phyloP scores from a whole-genome alignment of 2,797 vertebrate genomes.

The Tokudaia tokunoshimensis region DNA sequence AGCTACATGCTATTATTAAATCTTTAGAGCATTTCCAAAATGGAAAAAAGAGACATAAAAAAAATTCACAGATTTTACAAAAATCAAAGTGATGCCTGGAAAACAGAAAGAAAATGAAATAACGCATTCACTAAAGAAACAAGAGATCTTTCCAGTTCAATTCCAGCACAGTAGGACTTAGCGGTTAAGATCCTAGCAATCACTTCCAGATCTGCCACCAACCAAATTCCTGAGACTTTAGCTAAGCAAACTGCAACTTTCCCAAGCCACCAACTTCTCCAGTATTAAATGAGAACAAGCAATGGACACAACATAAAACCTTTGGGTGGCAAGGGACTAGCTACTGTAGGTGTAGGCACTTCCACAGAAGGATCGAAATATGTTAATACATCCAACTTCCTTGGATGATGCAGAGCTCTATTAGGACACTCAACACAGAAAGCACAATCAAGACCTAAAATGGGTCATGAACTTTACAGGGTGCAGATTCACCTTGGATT shows the following conservation, averaged over 20 bases:
- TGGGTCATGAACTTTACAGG: not conserved
- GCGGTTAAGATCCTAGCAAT: constrained; percentile 16
- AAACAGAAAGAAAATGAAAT: constrained; percentile 45
- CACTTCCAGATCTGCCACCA: constrained; percentile 8
- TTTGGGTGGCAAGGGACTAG: not conserved
- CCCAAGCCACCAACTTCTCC: constrained; percentile 53
- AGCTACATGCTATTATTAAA: not conserved
- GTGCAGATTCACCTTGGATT: not conserved
- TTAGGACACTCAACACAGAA: not conserved
- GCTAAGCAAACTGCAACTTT: constrained; percentile 43
- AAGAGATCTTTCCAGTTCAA: constrained; percentile 15
- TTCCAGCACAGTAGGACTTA: not conserved
- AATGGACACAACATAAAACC: not conserved
- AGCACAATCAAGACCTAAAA: not conserved
- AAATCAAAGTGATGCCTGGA: constrained; percentile 15
- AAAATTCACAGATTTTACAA: constrained; percentile 1
- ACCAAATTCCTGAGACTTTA: constrained; percentile 29
- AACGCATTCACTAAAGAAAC: not conserved
- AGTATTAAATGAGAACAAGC: constrained; percentile 60
- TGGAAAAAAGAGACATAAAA: not conserved
- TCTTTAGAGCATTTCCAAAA: constrained; percentile 29
- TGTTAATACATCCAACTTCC: constrained; percentile 25
- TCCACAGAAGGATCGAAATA: not conserved
- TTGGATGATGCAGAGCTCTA: not conserved
- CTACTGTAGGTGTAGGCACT: not conserved